These are phyloP conservation scores for Hypercompe scribonia DNA, from an alignment of 2,888 invertebrate species.

Conservation along the genomic window DNA sequence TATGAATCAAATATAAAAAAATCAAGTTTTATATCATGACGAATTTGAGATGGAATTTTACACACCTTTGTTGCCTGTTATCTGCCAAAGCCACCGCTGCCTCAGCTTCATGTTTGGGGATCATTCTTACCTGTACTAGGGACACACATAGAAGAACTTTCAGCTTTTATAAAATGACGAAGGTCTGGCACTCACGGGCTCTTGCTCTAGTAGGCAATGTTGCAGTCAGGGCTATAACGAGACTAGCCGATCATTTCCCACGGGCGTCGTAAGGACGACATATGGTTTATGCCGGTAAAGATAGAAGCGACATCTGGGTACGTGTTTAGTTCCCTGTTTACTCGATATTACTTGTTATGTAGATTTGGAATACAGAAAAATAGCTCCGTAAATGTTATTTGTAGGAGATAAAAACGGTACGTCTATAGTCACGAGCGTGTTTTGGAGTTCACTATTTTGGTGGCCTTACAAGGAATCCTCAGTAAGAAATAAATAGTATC, in stretches of 20 bases:
- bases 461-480: not conserved
- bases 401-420: not conserved
- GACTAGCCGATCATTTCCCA: constrained; percentile 24
- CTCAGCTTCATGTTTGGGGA: too few species aligned
- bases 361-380: not conserved
- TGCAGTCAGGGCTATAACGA: constrained; percentile 11
- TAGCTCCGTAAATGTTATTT: not conserved
- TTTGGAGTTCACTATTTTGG: not conserved
- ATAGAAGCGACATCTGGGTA: constrained; percentile 10
- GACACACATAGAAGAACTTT: too few species aligned
- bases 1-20: too few species aligned
- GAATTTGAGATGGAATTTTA: too few species aligned
- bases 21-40: too few species aligned
- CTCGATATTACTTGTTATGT: not conserved
- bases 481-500: too few species aligned
- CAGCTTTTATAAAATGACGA: too few species aligned
- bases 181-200: too few species aligned
- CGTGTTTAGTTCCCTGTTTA: not conserved
- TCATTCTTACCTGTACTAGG: too few species aligned
- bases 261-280: constrained; percentile 15
- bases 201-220: constrained; percentile 2
- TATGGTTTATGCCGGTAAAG: constrained; percentile 17
- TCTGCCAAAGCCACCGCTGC: too few species aligned
- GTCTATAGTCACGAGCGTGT: not conserved
- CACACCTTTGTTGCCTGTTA: too few species aligned